Percentiles rank a stretch among this genome's conserved stretches.
These are phyloP conservation scores for Saiga tatarica DNA, from an alignment of 2,113 vertebrate species.

Conservation along the genomic window DNA sequence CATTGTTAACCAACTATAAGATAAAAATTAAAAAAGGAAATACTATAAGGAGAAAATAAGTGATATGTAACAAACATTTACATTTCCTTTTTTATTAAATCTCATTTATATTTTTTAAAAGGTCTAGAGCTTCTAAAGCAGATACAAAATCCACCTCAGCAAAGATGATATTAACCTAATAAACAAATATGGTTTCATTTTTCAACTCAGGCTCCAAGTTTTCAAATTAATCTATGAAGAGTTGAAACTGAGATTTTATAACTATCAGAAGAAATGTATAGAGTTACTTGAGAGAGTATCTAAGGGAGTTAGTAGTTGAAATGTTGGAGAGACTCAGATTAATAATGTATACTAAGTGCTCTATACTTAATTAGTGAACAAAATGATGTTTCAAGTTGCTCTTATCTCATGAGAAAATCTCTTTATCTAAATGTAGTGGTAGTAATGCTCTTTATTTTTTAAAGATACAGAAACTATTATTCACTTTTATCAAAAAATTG, in stretches of 20 bases:
- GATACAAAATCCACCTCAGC: conserved; percentile 43
- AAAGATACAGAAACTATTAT: neutral
- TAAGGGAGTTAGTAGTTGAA: neutral
- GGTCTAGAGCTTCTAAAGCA: conserved; percentile 36
- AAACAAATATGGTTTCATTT: conserved; percentile 55
- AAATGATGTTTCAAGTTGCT: neutral
- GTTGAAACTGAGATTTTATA: neutral
- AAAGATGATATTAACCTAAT: conserved; percentile 46
- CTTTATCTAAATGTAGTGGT: neutral
- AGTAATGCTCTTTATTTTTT: neutral
- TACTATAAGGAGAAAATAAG: neutral
- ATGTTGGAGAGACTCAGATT: neutral
- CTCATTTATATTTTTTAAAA: conserved; percentile 14
- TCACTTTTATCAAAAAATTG: neutral
- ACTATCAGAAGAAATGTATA: neutral
- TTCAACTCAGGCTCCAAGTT: conserved; percentile 38
- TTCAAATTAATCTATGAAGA: conserved; percentile 27
- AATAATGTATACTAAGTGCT: neutral
- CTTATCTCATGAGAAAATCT: neutral
- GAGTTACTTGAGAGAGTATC: neutral
- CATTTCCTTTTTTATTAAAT: neutral
- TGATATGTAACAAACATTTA: neutral
- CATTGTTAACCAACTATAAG: neutral
- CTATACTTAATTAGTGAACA: conserved; percentile 17
- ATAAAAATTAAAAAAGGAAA: neutral